phyloP scores from a whole-genome alignment of 2,888 invertebrate genomes.

The Drosophila histrio region DNA sequence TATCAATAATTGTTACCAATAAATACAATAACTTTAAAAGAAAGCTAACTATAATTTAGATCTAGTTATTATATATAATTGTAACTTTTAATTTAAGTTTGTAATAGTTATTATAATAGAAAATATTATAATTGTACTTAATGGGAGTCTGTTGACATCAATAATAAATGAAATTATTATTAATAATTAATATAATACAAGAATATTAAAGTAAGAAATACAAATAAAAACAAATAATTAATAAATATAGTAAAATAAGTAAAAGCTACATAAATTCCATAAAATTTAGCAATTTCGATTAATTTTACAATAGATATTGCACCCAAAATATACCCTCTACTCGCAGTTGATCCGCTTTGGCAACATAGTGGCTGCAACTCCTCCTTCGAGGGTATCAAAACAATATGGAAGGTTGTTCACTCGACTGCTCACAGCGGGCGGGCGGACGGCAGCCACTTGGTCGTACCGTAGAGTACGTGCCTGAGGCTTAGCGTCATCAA shows the following conservation, averaged over 20 bases:
- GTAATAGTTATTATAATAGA: too few relatives aligned
- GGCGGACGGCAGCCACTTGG: conserved; percentile 35
- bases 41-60: too few relatives aligned
- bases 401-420: conserved; percentile 20
- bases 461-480: conserved; percentile 52
- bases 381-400: conserved; percentile 18
- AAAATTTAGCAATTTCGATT: background rate
- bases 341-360: background rate
- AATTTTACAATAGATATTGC: background rate
- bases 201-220: background rate
- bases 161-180: background rate
- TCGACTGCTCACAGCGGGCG: conserved; percentile 50
- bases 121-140: too few relatives aligned
- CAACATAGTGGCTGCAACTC: background rate
- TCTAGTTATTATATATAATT: too few relatives aligned
- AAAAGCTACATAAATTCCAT: background rate
- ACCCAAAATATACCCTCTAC: too few relatives aligned
- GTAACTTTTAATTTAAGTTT: too few relatives aligned
- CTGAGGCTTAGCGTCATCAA: conserved; percentile 62
- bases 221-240: too few relatives aligned
- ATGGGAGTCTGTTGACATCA: too few relatives aligned
- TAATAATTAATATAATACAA: background rate
- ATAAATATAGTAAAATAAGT: too few relatives aligned
- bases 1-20: too few relatives aligned
- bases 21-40: too few relatives aligned